phyloP scores from a whole-genome alignment of 1,140 invertebrate species.

The Apis dorsata region DNA sequence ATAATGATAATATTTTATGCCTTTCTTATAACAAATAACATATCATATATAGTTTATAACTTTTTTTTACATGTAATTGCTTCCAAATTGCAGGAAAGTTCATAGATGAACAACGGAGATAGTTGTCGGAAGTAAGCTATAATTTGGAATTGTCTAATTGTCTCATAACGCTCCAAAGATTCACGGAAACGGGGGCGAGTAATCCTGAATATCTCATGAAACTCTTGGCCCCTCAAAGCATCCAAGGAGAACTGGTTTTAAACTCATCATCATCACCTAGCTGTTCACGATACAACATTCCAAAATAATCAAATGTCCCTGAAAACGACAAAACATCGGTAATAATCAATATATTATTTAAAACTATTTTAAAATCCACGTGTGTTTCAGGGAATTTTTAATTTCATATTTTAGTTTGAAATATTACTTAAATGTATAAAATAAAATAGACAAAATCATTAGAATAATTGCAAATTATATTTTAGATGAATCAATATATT shows the following conservation, averaged over 20 bases:
- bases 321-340: not conserved
- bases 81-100: not conserved
- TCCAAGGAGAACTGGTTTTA: conserved; percentile 62
- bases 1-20: not conserved
- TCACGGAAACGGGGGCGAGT: conserved; percentile 61
- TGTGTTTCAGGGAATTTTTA: not conserved
- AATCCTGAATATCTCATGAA: conserved; percentile 26
- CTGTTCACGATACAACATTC: conserved; percentile 5
- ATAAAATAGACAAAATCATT: not conserved
- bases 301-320: conserved; percentile 26
- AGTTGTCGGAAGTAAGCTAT: conserved; percentile 60
- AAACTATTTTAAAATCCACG: not conserved
- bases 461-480: not conserved
- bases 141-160: conserved; percentile 65
- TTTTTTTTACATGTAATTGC: not conserved
- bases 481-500: not conserved
- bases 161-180: conserved; percentile 61
- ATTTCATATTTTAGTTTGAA: not conserved
- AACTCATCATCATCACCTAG: conserved; percentile 51
- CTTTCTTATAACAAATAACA: not conserved
- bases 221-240: conserved; percentile 9
- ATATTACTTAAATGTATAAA: not conserved
- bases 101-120: conserved; percentile 23
- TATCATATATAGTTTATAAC: not conserved
- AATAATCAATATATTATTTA: not conserved